A percentile compares a stretch with the other conserved stretches of the same genome.
These are phyloP conservation scores for Caenorhabditis inopinata DNA, from an alignment of 1,140 invertebrate species.

Conservation along the genomic window DNA sequence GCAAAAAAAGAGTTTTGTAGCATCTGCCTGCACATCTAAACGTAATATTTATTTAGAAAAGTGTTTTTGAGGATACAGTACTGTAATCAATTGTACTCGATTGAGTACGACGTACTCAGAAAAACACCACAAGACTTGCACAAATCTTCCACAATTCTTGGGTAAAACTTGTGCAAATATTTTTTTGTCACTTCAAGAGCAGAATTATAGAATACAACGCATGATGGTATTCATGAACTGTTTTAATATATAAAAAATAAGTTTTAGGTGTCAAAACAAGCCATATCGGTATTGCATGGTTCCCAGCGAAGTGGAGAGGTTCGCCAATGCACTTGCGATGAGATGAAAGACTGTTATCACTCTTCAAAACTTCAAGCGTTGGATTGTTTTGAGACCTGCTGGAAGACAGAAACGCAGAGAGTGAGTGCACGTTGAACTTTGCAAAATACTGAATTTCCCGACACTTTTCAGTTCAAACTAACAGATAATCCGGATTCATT, in stretches of 20 bases:
- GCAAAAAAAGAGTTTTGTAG: too few species aligned
- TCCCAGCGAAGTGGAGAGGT: neutral
- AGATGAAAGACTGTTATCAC: slow-evolving; percentile 17
- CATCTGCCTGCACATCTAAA: too few species aligned
- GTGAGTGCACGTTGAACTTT: neutral
- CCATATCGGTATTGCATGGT: neutral
- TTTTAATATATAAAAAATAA: neutral
- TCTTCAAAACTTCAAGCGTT: neutral
- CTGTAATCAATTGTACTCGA: too few species aligned
- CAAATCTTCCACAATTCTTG: too few species aligned
- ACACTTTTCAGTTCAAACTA: neutral
- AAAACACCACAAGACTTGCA: too few species aligned
- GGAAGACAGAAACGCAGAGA: neutral
- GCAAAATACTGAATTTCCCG: too few species aligned
- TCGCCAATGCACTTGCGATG: neutral
- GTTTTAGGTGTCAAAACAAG: neutral
- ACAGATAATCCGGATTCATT: neutral
- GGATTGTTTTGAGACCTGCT: slow-evolving; percentile 7
- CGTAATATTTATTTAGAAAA: too few species aligned
- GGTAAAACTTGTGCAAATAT: too few species aligned
- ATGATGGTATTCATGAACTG: neutral
- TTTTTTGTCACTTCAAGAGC: neutral
- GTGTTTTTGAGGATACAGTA: too few species aligned
- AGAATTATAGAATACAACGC: neutral
- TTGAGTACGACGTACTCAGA: too few species aligned